Evolutionary conservation across 1,140 invertebrate genomes (phyloP).

Genomic region (Calliphora vicina): DNA sequence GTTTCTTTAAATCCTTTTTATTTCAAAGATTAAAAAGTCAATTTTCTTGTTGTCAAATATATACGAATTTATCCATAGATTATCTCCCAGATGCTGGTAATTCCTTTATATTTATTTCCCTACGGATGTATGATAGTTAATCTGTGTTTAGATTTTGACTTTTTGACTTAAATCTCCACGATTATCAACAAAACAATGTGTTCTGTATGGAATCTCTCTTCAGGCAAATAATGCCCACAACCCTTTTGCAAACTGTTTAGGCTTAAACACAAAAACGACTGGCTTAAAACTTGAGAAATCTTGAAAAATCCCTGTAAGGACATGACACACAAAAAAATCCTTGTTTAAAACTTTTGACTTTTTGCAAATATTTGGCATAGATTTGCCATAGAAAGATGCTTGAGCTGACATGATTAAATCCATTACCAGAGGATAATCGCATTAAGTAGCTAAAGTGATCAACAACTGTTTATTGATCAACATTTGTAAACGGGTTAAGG

Average conservation of each 20-base stretch:
- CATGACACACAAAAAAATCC: neutral
- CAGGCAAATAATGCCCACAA: neutral
- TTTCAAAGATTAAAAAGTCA: constrained; percentile 6
- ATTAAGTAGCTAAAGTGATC: constrained; percentile 34
- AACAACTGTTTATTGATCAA: constrained; percentile 38
- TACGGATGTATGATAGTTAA: neutral
- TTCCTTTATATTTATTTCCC: neutral
- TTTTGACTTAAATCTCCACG: neutral
- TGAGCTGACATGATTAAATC: constrained; percentile 40
- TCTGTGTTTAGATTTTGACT: constrained; percentile 8
- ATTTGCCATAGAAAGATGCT: constrained; percentile 28
- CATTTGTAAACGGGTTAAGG: constrained; percentile 39
- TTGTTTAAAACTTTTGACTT: constrained; percentile 27
- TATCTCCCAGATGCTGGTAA: constrained; percentile 9
- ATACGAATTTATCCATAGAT: neutral
- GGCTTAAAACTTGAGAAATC: neutral
- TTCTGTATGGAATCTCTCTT: neutral
- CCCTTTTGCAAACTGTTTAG: constrained; percentile 1
- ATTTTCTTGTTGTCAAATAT: neutral
- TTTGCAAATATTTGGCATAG: constrained; percentile 40
- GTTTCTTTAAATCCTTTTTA: neutral
- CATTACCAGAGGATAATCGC: constrained; percentile 40
- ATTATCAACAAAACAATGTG: neutral
- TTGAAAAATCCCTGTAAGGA: neutral
- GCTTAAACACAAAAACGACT: neutral